Base-by-base conservation (phyloP, 2,888 invertebrate species). In the Polydrusus cervinus region DNA sequence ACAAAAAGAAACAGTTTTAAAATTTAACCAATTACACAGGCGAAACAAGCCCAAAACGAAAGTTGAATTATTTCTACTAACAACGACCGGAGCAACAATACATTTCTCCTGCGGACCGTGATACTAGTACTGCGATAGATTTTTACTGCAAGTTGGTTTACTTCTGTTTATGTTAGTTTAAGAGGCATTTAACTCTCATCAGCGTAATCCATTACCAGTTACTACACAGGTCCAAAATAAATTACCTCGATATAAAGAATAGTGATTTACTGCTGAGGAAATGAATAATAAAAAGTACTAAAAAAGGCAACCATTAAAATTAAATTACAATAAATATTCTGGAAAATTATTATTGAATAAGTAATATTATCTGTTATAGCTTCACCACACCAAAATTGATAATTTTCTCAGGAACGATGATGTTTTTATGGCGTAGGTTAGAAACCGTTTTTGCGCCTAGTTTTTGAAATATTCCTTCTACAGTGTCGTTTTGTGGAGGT, bases 101-200 rank as follows among this genome's bases (percentile, higher is more conserved):
- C 51, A 25, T 49, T 49, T 49, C 47, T 49, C 47, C 16, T 49
- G 16, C 47, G 16, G 8, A 49, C n/a, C 47, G 43, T 43, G 43
- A 6, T 43, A 43, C 11, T 13, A 1, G 13, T 43, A 43, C 13
- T 11, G 11, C 8, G 40, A 25, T 3, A 40, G 40, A 40, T 40
- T 9, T 40, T 40, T 11, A 40, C 40, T 11, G 43, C 30, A 53
- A 16, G 53, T n/a, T 30, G 25, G 30, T 53, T 53, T 25, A 53
- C 53, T 53, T n/a, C 53, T 53, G 53, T 53, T 53, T 53, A 53
- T 53, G 53, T 53, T 53, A 13, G 30, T 53, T 30, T 11, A 53
- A n/a, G 11, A 3, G 9, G 10, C 9, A 20, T 7, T 51, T 51
- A 18, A 51, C 51, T 51, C 49, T 43, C 53, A 53, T 49, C 53